Percentiles rank a stretch among this genome's conserved stretches.
These are phyloP conservation scores for Hydroisotoma schaefferi DNA, from an alignment of 2,888 invertebrate genomes.

Conservation along the genomic window DNA sequence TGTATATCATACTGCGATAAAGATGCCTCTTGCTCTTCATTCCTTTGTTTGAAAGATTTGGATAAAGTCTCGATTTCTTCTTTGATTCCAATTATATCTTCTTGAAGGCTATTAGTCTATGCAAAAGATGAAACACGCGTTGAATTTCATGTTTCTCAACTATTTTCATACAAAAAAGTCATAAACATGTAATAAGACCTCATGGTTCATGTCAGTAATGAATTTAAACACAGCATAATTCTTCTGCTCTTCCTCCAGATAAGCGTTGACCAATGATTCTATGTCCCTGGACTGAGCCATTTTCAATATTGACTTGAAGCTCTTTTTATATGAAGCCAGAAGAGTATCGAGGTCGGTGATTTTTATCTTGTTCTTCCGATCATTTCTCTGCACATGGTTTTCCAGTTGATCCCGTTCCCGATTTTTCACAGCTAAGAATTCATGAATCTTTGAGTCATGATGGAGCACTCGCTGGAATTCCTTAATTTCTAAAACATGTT, in stretches of 20 bases:
- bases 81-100: conserved; percentile 28
- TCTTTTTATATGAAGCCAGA: conserved; percentile 29
- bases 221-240: conserved; percentile 38
- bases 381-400: conserved; percentile 24
- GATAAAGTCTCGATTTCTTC: conserved; percentile 36
- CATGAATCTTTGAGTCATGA: conserved; percentile 36
- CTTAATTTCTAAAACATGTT: conserved; percentile 41
- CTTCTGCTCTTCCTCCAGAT: conserved; percentile 33
- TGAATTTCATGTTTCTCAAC: too few species aligned
- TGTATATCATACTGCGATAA: conserved; percentile 17
- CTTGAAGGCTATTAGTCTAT: conserved; percentile 27
- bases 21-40: conserved; percentile 12
- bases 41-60: conserved; percentile 9
- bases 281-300: conserved; percentile 33
- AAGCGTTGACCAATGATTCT: conserved; percentile 27
- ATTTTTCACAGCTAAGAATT: conserved; percentile 35
- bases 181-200: too few species aligned
- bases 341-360: conserved; percentile 28
- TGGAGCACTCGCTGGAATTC: conserved; percentile 36
- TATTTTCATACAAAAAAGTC: not conserved
- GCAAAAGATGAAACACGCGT: conserved; percentile 2
- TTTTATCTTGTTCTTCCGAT: conserved; percentile 29
- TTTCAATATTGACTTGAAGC: conserved; percentile 32
- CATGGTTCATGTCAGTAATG: conserved; percentile 36
- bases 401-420: conserved; percentile 29